phyloP scores from a whole-genome alignment of 2,888 invertebrate species.

The Lasioglossum vierecki region DNA sequence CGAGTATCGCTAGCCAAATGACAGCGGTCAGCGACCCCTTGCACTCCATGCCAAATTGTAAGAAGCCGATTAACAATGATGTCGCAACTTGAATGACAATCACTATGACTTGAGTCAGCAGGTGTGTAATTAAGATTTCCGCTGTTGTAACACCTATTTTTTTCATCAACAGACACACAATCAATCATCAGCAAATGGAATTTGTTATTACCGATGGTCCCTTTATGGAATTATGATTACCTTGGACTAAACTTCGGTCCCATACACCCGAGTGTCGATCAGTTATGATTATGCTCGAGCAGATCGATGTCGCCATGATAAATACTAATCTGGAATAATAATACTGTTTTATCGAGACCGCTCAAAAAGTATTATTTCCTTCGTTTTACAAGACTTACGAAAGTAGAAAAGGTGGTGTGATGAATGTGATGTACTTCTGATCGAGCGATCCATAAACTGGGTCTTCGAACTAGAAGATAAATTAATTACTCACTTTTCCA shows the following conservation, averaged over 20 bases:
- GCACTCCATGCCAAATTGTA: conserved; percentile 87
- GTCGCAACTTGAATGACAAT: conserved; percentile 89
- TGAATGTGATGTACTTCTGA: conserved; percentile 91
- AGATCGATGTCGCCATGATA: conserved; percentile 93
- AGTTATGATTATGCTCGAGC: conserved; percentile 92
- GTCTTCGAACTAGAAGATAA: conserved; percentile 85
- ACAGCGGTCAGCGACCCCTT: conserved; percentile 87
- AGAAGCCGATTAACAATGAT: conserved; percentile 87
- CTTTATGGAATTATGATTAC: conserved; percentile 68
- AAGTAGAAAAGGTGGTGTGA: conserved; percentile 93
- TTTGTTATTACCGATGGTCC: background rate
- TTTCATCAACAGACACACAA: background rate
- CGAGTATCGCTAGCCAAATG: conserved; percentile 88
- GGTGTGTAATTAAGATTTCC: conserved; percentile 93
- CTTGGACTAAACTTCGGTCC: conserved; percentile 94
- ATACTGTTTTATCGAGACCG: conserved; percentile 2
- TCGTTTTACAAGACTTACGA: conserved; percentile 86
- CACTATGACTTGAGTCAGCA: conserved; percentile 90
- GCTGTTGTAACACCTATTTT: conserved; percentile 88
- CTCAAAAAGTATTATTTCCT: background rate
- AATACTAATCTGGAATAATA: conserved; percentile 89
- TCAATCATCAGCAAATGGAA: background rate
- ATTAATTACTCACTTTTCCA: conserved; percentile 30
- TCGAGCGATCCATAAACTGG: conserved; percentile 89
- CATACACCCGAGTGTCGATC: conserved; percentile 94